Percentiles rank a stretch among this genome's conserved stretches.
These are phyloP conservation scores for Phlogophora meticulosa DNA, from an alignment of 2,888 invertebrate species.

Conservation along the genomic window DNA sequence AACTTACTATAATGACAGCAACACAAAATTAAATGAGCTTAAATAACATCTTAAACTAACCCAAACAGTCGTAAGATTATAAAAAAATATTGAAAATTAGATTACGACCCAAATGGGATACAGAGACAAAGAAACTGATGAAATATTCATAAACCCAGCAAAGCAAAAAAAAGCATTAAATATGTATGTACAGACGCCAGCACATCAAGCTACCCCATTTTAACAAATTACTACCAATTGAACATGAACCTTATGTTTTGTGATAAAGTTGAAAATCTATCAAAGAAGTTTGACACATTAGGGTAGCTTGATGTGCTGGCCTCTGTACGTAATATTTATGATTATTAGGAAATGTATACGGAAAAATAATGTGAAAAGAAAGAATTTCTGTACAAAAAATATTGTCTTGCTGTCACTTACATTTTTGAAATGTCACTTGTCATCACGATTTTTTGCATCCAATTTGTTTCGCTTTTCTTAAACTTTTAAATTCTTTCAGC, in stretches of 20 bases:
- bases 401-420: background rate
- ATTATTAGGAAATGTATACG: background rate
- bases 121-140: slow-evolving; percentile 12
- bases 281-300: no score
- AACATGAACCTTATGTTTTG: no score
- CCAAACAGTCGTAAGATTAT: background rate
- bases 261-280: no score
- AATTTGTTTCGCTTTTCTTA: background rate
- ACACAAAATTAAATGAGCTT: background rate
- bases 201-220: no score
- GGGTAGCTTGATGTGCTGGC: no score
- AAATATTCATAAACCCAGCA: slow-evolving; percentile 26
- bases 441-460: background rate
- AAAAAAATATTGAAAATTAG: background rate
- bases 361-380: slow-evolving; percentile 1
- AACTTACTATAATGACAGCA: no score
- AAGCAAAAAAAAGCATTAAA: slow-evolving; percentile 24
- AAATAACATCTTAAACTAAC: background rate
- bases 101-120: slow-evolving; percentile 8
- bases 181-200: slow-evolving; percentile 21
- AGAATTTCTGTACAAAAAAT: background rate
- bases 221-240: no score
- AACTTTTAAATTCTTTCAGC: slow-evolving; percentile 73
- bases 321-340: slow-evolving; percentile 29
- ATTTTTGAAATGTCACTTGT: background rate